A percentile compares a stretch with the other conserved stretches of the same genome.
Evolutionary conservation across 2,888 invertebrate species (phyloP).

Genomic region (Eulithis testata): DNA sequence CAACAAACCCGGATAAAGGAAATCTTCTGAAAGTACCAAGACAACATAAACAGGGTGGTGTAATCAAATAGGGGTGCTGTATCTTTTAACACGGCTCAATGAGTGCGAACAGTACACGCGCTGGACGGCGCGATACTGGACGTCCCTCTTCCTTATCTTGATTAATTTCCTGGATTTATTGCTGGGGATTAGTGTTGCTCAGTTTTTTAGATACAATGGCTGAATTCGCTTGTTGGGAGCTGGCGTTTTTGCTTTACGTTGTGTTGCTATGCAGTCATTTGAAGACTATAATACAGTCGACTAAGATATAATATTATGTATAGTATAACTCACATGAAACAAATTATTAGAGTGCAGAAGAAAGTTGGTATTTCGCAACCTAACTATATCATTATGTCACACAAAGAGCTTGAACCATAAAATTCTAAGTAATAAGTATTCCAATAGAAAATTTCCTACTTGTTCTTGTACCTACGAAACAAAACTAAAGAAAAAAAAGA

Average conservation of each 20-base stretch:
- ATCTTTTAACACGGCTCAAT: constrained; percentile 72
- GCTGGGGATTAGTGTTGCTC: constrained; percentile 43
- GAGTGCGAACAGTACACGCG: constrained; percentile 64
- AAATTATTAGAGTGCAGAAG: too few species aligned
- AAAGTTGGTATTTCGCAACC: too few species aligned
- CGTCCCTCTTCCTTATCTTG: constrained; percentile 57
- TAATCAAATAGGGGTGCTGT: constrained; percentile 68
- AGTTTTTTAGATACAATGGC: constrained; percentile 36
- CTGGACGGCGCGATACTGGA: constrained; percentile 37
- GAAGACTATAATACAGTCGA: too few species aligned
- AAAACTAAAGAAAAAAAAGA: too few species aligned
- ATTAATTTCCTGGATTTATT: constrained; percentile 67
- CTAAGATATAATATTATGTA: too few species aligned
- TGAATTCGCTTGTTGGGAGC: constrained; percentile 6
- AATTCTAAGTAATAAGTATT: too few species aligned
- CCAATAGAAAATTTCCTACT: too few species aligned
- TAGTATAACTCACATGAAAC: too few species aligned
- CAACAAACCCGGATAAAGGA: constrained; percentile 2
- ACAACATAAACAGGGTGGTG: constrained; percentile 42
- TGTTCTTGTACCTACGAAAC: too few species aligned
- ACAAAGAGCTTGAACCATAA: too few species aligned
- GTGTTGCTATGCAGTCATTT: not conserved
- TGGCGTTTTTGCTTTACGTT: constrained; percentile 1
- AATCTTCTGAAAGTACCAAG: constrained; percentile 14
- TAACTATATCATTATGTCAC: too few species aligned